Conservation (phyloP, 2,113 vertebrate genomes). For the Leptocoma aspasia region DNA sequence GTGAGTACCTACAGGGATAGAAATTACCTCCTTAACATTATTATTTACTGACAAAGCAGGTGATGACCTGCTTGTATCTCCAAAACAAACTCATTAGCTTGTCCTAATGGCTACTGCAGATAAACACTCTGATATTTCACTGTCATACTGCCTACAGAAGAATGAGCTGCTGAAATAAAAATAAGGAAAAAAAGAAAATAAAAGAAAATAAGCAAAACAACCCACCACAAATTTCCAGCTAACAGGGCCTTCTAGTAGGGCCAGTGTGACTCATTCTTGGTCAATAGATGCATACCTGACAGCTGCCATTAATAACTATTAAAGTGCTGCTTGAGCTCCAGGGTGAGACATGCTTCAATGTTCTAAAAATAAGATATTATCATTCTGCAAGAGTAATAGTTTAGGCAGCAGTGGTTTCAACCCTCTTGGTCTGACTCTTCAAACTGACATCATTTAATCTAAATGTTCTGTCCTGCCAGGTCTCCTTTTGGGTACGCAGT, state of each 20-base stretch:
- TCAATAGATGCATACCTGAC: conserved; percentile 54
- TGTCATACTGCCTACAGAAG: conserved; percentile 20
- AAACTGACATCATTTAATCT: conserved; percentile 41
- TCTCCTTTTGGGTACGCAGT: not conserved
- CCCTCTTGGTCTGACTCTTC: conserved; percentile 38
- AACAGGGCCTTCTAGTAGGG: not conserved
- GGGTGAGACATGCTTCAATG: conserved; percentile 41
- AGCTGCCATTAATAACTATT: conserved; percentile 74
- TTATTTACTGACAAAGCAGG: conserved; percentile 68
- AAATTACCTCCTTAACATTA: conserved; percentile 71
- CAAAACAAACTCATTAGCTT: conserved; percentile 69
- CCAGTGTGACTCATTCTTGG: conserved; percentile 60
- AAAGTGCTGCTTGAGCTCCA: conserved; percentile 31
- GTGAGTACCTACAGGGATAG: conserved; percentile 65
- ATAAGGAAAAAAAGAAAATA: rapidly evolving
- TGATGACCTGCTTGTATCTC: conserved; percentile 59
- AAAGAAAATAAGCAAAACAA: not conserved
- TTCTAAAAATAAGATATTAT: conserved; percentile 71
- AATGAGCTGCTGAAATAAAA: not conserved
- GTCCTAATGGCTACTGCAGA: conserved; percentile 49
- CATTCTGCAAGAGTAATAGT: conserved; percentile 52
- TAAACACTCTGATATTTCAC: conserved; percentile 64
- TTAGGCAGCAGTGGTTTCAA: conserved; percentile 47
- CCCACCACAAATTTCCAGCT: not conserved
- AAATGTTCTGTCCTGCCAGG: conserved; percentile 30